A percentile compares a stretch with the other conserved stretches of the same genome.
Conservation (phyloP, 2,888 invertebrate genomes). For the Macrosoma leucophasiata region DNA sequence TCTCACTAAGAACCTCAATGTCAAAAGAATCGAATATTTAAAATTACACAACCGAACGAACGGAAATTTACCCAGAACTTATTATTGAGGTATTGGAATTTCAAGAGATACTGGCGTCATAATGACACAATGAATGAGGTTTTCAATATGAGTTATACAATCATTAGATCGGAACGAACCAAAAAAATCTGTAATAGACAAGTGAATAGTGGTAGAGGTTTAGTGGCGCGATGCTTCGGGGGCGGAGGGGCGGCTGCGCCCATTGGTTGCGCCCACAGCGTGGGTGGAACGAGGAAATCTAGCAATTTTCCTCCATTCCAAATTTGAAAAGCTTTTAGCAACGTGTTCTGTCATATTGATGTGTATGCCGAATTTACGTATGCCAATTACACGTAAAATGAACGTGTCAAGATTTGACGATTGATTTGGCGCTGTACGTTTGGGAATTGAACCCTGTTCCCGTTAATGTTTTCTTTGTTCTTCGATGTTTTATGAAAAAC, state of each 20-base stretch:
- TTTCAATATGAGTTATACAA: no score
- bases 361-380: slow-evolving; percentile 26
- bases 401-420: slow-evolving; percentile 41
- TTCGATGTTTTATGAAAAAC: no score
- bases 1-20: no score
- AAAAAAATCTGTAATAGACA: no score
- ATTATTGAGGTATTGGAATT: no score
- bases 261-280: slow-evolving; percentile 66
- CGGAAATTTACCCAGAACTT: no score
- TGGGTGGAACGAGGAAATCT: slow-evolving; percentile 60
- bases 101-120: no score
- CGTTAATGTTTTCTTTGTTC: background rate
- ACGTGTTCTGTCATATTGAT: slow-evolving; percentile 7
- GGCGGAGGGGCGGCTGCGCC: slow-evolving; percentile 40
- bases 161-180: no score
- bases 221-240: slow-evolving; percentile 28
- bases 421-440: slow-evolving; percentile 50
- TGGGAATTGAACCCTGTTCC: slow-evolving; percentile 35
- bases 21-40: no score
- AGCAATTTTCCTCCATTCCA: slow-evolving; percentile 50
- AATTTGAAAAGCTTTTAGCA: slow-evolving; percentile 68
- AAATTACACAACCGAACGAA: no score
- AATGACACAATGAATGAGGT: no score
- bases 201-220: slow-evolving; percentile 28
- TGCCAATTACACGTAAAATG: slow-evolving; percentile 40